Evolutionary conservation across 1,140 invertebrate species (phyloP).

Genomic region (Trypoxylus dichotomus): DNA sequence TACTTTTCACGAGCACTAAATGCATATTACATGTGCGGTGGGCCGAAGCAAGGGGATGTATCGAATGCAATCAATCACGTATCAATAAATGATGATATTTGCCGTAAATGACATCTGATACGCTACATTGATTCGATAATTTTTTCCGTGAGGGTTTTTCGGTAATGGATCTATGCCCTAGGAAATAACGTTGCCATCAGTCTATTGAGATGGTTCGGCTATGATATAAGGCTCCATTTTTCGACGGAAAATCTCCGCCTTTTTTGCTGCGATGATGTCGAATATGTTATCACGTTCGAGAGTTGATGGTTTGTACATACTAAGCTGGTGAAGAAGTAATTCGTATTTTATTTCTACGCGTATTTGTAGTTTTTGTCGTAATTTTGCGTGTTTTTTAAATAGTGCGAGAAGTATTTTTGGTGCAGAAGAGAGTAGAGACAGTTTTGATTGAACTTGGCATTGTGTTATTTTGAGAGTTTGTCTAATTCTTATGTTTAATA

Average conservation of each 20-base stretch:
- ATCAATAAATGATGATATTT: constrained; percentile 19
- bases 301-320: neutral
- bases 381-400: no score
- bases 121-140: constrained; percentile 9
- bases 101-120: neutral
- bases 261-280: neutral
- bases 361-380: no score
- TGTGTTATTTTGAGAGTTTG: no score
- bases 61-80: neutral
- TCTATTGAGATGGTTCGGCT: neutral
- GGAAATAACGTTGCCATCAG: neutral
- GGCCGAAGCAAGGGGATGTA: no score
- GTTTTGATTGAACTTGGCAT: no score
- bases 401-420: no score
- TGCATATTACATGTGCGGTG: no score
- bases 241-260: neutral
- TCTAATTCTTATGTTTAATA: no score
- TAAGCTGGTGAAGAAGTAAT: no score
- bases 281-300: neutral
- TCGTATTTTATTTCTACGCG: no score
- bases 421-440: no score
- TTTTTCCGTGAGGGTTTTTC: neutral
- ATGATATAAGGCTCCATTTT: neutral
- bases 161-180: neutral
- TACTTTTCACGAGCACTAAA: no score